Evolutionary conservation across 2,888 invertebrate genomes (phyloP), one percentile per base, ranked within the genome.

Genomic region (Dolomedes plantarius): DNA sequence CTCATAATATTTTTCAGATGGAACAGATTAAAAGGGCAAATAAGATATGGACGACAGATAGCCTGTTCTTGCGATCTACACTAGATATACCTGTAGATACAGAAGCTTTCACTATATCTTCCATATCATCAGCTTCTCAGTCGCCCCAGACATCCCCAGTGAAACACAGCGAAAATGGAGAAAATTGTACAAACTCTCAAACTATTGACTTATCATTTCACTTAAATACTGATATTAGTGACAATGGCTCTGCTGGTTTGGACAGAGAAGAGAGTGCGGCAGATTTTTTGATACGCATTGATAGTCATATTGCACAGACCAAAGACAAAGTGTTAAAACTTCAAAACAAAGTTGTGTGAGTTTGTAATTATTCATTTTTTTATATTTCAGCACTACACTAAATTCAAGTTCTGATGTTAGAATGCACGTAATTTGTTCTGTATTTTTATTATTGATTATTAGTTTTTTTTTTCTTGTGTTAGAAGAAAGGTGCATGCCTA

Each of bases 21-120:
- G 98, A 98, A 93, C 96, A 97, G 92, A 96, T 98, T 91, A 94
- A 97, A 90, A 93, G 97, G 90, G 95, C 95, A 82, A 98, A 98
- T 92, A 94, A 96, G 90, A 93, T 98, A 88, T 98, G 97, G 94
- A 96, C 97, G 41, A 95, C 96, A 77, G 98, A 98, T 92, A 97
- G 97, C 93, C 94, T 98, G 91, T 97, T 97, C 93, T 93, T 98
- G 90, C 94, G 97, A 89, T 96, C 97, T 91, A 95, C 94, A 92
- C 93, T 98, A 90, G 93, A 97, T 91, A 96, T 98, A 91, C 98
- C 98, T 56, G 87, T 90, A 56, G 82, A 86, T 64, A 72, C 67
- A n/a, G 88, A 87, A 86, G 64, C 79, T 50, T 77, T 83, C 32
- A 83, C 72, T 65, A 67, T 83, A 16, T 88, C 88, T 81, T 75